Evolutionary conservation across 2,113 vertebrate species (phyloP).

Genomic region (Labrus mixtus): DNA sequence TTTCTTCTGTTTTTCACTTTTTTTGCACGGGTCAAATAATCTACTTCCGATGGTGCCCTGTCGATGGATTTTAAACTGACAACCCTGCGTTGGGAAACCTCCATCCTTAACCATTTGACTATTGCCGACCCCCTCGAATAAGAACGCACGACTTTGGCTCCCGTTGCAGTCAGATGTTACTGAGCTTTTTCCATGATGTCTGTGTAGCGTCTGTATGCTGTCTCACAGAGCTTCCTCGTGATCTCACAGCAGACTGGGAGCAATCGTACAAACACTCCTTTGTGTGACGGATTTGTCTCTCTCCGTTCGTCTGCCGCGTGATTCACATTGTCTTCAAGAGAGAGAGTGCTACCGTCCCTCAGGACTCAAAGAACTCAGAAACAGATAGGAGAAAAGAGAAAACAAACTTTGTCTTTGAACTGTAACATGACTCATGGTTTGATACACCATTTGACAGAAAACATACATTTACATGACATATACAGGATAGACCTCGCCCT

Average conservation of each 20-base stretch:
- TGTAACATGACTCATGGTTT: conserved; percentile 7
- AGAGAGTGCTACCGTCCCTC: conserved; percentile 6
- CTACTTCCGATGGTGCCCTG: too few species aligned
- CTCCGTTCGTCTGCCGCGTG: conserved; percentile 43
- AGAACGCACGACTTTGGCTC: background rate
- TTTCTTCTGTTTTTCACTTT: too few species aligned
- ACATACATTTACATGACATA: conserved; percentile 14
- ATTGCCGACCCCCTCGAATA: background rate
- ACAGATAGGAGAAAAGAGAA: background rate
- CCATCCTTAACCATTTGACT: background rate
- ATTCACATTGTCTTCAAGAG: conserved; percentile 40
- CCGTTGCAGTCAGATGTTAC: conserved; percentile 10
- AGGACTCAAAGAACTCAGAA: background rate
- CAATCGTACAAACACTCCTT: conserved; percentile 66
- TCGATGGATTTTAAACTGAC: too few species aligned
- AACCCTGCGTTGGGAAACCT: background rate
- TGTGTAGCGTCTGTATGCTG: conserved; percentile 44
- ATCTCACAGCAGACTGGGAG: conserved; percentile 50
- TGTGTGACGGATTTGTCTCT: conserved; percentile 63
- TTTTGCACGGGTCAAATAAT: too few species aligned
- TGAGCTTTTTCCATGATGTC: conserved; percentile 55
- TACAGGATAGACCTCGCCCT: conserved; percentile 2
- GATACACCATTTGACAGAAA: background rate
- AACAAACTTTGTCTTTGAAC: conserved; percentile 39
- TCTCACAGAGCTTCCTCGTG: conserved; percentile 65